Base-by-base conservation (phyloP, 2,888 invertebrate genomes). In the Macaria liturata region DNA sequence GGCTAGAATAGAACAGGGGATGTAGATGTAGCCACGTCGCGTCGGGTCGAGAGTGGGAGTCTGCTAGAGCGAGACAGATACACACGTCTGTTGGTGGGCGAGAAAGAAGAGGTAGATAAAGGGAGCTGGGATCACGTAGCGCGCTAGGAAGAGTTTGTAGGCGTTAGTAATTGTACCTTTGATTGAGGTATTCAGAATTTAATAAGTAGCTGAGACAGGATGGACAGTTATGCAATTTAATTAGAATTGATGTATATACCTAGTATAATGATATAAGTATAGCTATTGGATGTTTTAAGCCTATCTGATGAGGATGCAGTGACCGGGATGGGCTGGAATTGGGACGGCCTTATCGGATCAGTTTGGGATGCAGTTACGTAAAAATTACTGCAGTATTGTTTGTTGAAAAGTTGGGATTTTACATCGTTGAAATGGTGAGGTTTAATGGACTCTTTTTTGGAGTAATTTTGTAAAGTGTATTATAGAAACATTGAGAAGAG, bases 71-170 rank as follows among this genome's bases (percentile, higher is more conserved):
- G 80, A 67, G 83, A 81, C 9, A 57, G 64, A n/a, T 1, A 32
- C 64, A 81, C 63, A 7, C 8, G n/a, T 34, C 37, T 8, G 46
- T 31, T 32, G 4, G 6, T 40, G 3, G 0, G 76, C 7, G 42
- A 1, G 71, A 84, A 42, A 65, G 72, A 58, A 84, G 75, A 5
- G 44, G 70, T 1, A 70, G 62, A 66, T 69, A 71, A 54, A 71
- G 72, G 78, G 82, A 77, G 48, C 80, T 72, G 72, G 72, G 75
- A 74, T 80, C 78, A 78, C 81, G 82, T 83, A 82, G 65, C 68
- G 79, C 83, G 84, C 68, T 79, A 84, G 84, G 81, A 85, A 82
- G 83, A 84, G 83, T 80, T 20, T 82, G 86, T 86, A 85, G 86
- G 88, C 88, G 86, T 83, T 74, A 69, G 81, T 81, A 81, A 83